These are phyloP conservation scores for Enteromius thamalakanensis DNA, from an alignment of 2,797 vertebrate species.

Conservation along the genomic window DNA sequence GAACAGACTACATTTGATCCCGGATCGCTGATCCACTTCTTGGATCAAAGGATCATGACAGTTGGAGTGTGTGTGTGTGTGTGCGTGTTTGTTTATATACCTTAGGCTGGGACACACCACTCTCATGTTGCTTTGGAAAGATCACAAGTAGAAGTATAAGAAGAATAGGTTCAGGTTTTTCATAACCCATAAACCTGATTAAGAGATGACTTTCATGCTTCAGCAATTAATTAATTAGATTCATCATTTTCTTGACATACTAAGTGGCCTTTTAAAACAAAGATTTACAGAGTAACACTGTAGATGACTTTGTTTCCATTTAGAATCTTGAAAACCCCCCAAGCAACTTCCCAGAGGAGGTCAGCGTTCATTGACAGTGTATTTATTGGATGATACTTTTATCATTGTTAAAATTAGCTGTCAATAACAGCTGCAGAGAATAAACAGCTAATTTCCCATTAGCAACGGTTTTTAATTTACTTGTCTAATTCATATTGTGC, in stretches of 20 bases:
- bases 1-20: conserved; percentile 53
- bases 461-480: conserved; percentile 38
- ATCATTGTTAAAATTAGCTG: conserved; percentile 30
- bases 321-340: not conserved
- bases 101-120: conserved; percentile 19
- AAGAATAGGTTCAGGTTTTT: conserved; percentile 17
- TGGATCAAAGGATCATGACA: conserved; percentile 45
- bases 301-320: not conserved
- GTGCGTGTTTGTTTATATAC: conserved; percentile 1
- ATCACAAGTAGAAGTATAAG: conserved; percentile 6
- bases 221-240: not conserved
- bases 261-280: not conserved
- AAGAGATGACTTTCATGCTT: not conserved
- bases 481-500: conserved; percentile 25
- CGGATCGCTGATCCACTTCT: conserved; percentile 51
- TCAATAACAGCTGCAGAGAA: conserved; percentile 26
- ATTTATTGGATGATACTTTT: conserved; percentile 13
- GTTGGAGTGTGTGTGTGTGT: conserved; percentile 23
- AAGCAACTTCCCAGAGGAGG: conserved; percentile 3
- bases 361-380: conserved; percentile 15
- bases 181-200: not conserved
- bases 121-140: not conserved
- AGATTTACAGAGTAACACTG: not conserved
- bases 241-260: not conserved
- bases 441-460: conserved; percentile 35